Conservation (phyloP, 2,888 invertebrate genomes). For the Agrochola lota region DNA sequence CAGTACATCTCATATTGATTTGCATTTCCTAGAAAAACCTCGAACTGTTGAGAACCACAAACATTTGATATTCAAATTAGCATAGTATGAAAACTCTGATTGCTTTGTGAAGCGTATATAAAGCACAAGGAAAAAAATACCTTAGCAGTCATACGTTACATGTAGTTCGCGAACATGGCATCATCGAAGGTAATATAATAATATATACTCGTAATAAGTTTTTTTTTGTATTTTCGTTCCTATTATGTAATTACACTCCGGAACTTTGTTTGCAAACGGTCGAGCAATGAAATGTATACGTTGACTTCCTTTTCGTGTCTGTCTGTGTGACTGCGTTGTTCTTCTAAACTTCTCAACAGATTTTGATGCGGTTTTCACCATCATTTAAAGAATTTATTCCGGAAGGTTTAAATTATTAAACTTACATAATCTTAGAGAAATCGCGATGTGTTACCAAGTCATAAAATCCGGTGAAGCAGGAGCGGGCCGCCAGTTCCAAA, state of each 20-base stretch:
- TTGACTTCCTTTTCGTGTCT: too few species aligned
- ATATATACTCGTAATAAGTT: background rate
- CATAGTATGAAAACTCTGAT: background rate
- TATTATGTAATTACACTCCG: background rate
- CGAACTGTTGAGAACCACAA: background rate
- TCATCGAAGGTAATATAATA: slow-evolving; percentile 57
- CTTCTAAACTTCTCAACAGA: too few species aligned
- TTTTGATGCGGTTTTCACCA: too few species aligned
- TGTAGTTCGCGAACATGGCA: slow-evolving; percentile 51
- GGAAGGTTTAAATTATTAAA: too few species aligned
- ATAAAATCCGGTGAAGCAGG: too few species aligned
- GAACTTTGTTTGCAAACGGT: background rate
- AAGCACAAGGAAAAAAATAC: slow-evolving; percentile 18
- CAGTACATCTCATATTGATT: background rate
- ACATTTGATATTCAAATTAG: slow-evolving; percentile 12
- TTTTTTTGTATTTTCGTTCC: background rate
- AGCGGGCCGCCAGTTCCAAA: too few species aligned
- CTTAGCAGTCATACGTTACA: slow-evolving; percentile 45
- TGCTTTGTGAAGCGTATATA: slow-evolving; percentile 41
- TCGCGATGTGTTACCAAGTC: too few species aligned
- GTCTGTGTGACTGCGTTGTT: too few species aligned
- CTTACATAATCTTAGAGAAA: too few species aligned
- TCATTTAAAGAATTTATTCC: too few species aligned
- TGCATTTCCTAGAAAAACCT: slow-evolving; percentile 9
- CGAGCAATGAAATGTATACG: background rate